Percentiles rank a stretch among this genome's conserved stretches.
Conservation (phyloP, 2,113 vertebrate species). For the Aleadryas rufinucha region DNA sequence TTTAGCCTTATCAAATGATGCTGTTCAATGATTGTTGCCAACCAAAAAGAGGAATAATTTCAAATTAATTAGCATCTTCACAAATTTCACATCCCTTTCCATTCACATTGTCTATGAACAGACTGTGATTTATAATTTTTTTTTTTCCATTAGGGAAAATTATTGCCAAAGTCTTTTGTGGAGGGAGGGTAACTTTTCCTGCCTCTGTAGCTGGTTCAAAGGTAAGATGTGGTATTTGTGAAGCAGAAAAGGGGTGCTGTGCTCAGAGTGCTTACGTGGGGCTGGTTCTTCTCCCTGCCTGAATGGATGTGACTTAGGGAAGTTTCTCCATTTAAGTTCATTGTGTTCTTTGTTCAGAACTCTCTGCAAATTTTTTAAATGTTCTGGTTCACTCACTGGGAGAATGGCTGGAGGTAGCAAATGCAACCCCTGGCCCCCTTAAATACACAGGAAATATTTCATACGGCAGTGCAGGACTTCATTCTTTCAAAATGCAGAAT, state of each 20-base stretch:
- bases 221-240: not conserved
- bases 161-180: not conserved
- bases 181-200: not conserved
- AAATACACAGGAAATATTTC: not conserved
- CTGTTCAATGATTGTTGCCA: not conserved
- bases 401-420: not conserved
- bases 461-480: not conserved
- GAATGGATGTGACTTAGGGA: not conserved
- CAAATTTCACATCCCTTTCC: not conserved
- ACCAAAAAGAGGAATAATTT: not conserved
- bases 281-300: not conserved
- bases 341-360: not conserved
- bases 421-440: not conserved
- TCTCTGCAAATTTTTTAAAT: not conserved
- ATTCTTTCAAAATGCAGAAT: not conserved
- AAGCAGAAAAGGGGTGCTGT: not conserved
- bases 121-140: not conserved
- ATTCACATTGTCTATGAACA: not conserved
- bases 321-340: not conserved
- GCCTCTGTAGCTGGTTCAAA: not conserved
- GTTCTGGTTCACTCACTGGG: not conserved
- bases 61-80: not conserved
- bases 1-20: not conserved
- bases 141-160: not conserved
- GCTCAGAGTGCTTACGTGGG: fast-evolving